Evolutionary conservation across 2,888 invertebrate genomes (phyloP).

Genomic region (Druceiella hillmani): DNA sequence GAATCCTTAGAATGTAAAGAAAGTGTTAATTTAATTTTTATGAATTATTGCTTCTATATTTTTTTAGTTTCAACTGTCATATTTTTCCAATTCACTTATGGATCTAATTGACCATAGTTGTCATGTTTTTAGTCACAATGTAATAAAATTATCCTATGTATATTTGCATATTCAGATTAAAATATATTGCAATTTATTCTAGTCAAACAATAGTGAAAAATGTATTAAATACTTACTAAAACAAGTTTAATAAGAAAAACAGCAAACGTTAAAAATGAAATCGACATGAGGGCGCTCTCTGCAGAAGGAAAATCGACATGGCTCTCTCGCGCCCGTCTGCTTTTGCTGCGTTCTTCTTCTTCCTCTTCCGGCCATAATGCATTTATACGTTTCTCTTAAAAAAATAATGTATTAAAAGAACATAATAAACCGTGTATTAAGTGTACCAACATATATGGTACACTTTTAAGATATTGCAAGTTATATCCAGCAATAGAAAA

Average conservation of each 20-base stretch:
- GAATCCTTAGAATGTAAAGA: no score
- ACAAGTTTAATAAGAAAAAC: slow-evolving; percentile 80
- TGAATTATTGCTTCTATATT: no score
- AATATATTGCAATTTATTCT: neutral
- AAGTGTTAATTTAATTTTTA: no score
- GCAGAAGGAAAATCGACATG: slow-evolving; percentile 73
- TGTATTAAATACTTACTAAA: slow-evolving; percentile 52
- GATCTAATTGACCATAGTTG: neutral
- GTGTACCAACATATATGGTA: no score
- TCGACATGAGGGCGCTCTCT: slow-evolving; percentile 76
- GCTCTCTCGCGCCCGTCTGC: slow-evolving; percentile 38
- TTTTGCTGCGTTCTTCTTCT: slow-evolving; percentile 26
- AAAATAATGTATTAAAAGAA: no score
- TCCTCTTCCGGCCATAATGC: slow-evolving; percentile 42
- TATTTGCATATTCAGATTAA: neutral
- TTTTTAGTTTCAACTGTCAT: no score
- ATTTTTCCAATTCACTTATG: no score
- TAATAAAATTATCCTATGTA: neutral
- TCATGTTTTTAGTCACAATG: neutral
- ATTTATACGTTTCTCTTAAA: slow-evolving; percentile 44
- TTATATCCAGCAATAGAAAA: no score
- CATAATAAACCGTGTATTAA: no score
- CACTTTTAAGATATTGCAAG: no score
- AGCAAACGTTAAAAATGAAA: slow-evolving; percentile 80
- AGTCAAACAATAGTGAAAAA: neutral